Evolutionary conservation across 2,113 vertebrate genomes (phyloP), one percentile per base, ranked within the genome.

Genomic region (Eudyptes chrysolophus): DNA sequence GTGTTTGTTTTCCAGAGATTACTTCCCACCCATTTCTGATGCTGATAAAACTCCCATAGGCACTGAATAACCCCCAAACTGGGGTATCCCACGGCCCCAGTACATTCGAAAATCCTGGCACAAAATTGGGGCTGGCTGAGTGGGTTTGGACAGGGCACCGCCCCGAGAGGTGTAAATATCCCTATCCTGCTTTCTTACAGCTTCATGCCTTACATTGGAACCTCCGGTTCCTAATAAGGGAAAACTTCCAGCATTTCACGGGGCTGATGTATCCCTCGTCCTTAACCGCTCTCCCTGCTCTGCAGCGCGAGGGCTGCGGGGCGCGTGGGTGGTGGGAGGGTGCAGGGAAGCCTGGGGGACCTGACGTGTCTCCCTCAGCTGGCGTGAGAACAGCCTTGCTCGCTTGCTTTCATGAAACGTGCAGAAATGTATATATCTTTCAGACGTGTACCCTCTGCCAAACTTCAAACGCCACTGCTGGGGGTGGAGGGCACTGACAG

Each of bases 251-350:
- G 14, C 11, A 16, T 80, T 64, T 72, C 4, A 4, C 0, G 0
- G 66, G 48, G 54, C 68, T 86, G 76, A 71, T 4, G 4, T 12
- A 51, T 72, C 55, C 38, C 26, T 80, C 3, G 0, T 38, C 48
- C 54, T 34, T 29, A 62, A 24, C 3, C 1, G 4, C 44, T 55
- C 75, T 92, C 44, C 32, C 27, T 0, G 10, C 15, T 75, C 57
- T 1, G 7, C 70, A 46, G 84, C 0, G 0, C 0, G 0, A 75
- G 34, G 64, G 69, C 70, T 87, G 90, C 0, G 0, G 52, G 68
- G 44, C 24, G 51, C 0, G 30, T 83, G 82, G 88, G 85, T 4
- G 66, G 83, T 30, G 54, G 66, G 86, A 96, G 57, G 70, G 62
- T 0, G 6, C 0, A 3, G 71, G 71, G 79, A 94, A 86, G 88